These are phyloP conservation scores for Protobothrops flavoviridis DNA, from an alignment of 2,113 vertebrate genomes.

Conservation along the genomic window DNA sequence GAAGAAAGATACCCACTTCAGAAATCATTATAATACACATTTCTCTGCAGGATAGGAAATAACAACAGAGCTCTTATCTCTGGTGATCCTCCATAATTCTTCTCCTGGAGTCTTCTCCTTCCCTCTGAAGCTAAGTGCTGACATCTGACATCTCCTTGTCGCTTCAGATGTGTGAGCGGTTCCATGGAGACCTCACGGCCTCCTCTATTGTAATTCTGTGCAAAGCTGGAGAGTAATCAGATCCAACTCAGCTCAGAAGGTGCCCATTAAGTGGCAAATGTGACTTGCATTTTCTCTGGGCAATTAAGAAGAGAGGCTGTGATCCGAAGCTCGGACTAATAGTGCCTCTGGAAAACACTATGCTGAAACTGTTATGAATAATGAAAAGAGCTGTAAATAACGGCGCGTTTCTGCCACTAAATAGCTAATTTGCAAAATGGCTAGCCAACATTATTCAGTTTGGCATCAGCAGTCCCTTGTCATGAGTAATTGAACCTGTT, in stretches of 20 bases:
- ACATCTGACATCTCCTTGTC: not conserved
- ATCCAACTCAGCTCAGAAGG: not conserved
- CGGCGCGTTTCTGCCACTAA: not conserved
- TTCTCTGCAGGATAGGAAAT: not conserved
- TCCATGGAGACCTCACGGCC: not conserved
- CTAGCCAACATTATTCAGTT: slow-evolving; percentile 12
- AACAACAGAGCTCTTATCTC: not conserved
- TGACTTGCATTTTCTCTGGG: not conserved
- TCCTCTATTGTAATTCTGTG: not conserved
- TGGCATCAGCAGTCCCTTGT: not conserved
- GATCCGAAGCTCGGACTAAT: not conserved
- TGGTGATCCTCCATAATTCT: not conserved
- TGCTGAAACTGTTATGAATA: not conserved
- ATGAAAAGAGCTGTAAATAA: slow-evolving; percentile 17
- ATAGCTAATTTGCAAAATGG: slow-evolving; percentile 17
- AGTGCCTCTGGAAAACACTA: not conserved
- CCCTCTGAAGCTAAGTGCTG: not conserved
- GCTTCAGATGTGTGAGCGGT: not conserved
- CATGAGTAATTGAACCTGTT: not conserved
- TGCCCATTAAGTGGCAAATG: not conserved
- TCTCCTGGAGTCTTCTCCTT: slow-evolving; percentile 24
- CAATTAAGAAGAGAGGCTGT: not conserved
- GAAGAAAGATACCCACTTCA: not conserved
- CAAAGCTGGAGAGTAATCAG: not conserved
- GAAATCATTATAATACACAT: not conserved